Evolutionary conservation across 92 coral and sea anemone species (phyloP), one percentile per base, ranked within the genome.

Genomic region (Palythoa caribaeorum): DNA sequence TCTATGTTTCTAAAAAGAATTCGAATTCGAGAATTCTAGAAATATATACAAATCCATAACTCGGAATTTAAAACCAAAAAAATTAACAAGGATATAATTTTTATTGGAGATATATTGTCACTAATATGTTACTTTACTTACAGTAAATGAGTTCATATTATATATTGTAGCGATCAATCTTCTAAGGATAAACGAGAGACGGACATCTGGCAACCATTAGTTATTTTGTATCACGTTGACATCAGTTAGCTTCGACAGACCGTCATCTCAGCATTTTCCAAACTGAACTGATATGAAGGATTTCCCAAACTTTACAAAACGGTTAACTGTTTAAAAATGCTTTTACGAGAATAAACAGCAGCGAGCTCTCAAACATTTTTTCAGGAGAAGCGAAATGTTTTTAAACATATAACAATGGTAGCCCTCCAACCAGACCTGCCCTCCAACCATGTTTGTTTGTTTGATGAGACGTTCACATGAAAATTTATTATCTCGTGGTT

Each of bases 81-180:
- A 5, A 73, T 17, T 37, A 54, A 10, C 7, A n/a, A 2, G 37
- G 19, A 47, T 28, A 76, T 3, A 76, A 50, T 6, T 20, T 38
- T 3, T 40, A 73, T 6, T 16, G 57, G 51, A 15, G 15, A 39
- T 3, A 9, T 1, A 39, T 0, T 73, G 2, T 35, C 11, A 63
- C 9, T 63, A 35, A 50, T 75, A 55, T 44, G 19, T 59, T 1
- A 3, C 12, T 47, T 44, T 69, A 81, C 86, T 81, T 65, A 81
- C 86, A n/a, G 19, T 40, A 21, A 47, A 6, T 8, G 74, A 21
- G 63, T 5, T 47, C 86, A 81, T 81, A 47, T 81, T 81, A 36
- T 44, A 44, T 44, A 44, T 8, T 44, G 50, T 59, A 47, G 35
- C 19, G 54, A 39, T 81, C 63, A 65, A 65, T 11, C 38, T 14